A percentile compares a stretch with the other conserved stretches of the same genome.
These are phyloP conservation scores for Steinernema scapterisci DNA, from an alignment of 2,888 invertebrate genomes.

Conservation along the genomic window DNA sequence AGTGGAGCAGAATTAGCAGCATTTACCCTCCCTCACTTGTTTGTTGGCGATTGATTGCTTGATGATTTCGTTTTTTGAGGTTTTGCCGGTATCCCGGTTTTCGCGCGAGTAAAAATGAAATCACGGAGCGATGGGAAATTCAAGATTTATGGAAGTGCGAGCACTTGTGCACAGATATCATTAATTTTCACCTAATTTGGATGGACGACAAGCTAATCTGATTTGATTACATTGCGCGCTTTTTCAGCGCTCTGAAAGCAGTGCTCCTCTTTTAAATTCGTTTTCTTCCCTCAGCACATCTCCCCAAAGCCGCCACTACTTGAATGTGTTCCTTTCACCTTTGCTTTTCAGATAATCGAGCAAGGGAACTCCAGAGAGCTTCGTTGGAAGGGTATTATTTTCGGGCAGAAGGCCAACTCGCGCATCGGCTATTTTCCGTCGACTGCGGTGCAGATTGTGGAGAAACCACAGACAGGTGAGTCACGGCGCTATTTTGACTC, in stretches of 20 bases:
- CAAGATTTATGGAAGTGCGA: no score
- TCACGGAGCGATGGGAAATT: no score
- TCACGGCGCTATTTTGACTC: no score
- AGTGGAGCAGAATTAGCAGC: no score
- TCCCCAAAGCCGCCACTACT: background rate
- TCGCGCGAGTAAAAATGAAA: no score
- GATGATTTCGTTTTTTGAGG: no score
- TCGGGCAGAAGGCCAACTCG: conserved; percentile 68
- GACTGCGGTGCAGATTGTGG: background rate
- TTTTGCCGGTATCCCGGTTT: no score
- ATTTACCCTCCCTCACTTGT: no score
- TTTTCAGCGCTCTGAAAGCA: background rate
- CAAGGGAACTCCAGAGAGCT: conserved; percentile 36
- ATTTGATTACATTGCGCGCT: background rate
- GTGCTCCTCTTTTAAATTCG: background rate
- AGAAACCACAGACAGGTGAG: conserved; percentile 17
- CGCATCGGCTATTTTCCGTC: conserved; percentile 69
- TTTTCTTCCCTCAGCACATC: background rate
- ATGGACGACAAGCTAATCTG: conserved; percentile 2
- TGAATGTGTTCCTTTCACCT: background rate
- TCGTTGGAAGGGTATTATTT: conserved; percentile 69
- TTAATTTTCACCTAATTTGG: background rate
- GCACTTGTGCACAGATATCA: background rate
- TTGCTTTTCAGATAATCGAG: conserved; percentile 20
- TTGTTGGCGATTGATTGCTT: no score